phyloP scores from a whole-genome alignment of 2,888 invertebrate species.

The Chrysina gloriosa region DNA sequence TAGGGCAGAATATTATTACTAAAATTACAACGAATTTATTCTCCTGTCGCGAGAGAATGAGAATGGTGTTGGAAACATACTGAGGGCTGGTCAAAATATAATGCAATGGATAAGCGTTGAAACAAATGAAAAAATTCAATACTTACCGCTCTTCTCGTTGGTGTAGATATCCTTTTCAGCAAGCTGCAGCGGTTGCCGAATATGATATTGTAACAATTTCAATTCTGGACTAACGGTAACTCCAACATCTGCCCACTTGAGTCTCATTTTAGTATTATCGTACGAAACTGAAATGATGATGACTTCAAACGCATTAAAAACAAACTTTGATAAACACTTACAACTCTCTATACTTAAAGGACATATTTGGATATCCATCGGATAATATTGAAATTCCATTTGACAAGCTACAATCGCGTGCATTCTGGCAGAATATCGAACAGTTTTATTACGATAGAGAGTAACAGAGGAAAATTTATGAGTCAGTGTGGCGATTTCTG shows the following conservation, averaged over 20 bases:
- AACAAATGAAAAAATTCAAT: neutral
- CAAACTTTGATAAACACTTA: constrained; percentile 67
- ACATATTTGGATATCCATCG: constrained; percentile 88
- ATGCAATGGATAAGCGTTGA: neutral
- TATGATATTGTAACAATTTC: constrained; percentile 83
- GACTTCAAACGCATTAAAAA: neutral
- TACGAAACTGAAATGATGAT: constrained; percentile 76
- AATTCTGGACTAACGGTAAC: constrained; percentile 84
- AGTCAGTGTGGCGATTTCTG: constrained; percentile 84
- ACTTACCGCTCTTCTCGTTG: constrained; percentile 79
- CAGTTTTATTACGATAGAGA: constrained; percentile 82
- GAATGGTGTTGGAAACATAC: too few relatives aligned
- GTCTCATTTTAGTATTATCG: constrained; percentile 78
- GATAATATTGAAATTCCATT: constrained; percentile 88
- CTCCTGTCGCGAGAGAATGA: too few relatives aligned
- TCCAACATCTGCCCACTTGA: constrained; percentile 80
- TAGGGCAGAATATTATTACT: too few relatives aligned
- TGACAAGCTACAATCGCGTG: constrained; percentile 88
- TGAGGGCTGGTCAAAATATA: too few relatives aligned
- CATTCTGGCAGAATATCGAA: constrained; percentile 83
- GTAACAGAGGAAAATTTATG: constrained; percentile 86
- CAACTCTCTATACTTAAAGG: constrained; percentile 88
- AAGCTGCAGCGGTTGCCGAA: constrained; percentile 77
- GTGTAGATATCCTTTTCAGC: constrained; percentile 80
- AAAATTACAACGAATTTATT: too few relatives aligned